These are phyloP conservation scores for Meles meles DNA, from an alignment of 2,113 vertebrate genomes.

Conservation along the genomic window DNA sequence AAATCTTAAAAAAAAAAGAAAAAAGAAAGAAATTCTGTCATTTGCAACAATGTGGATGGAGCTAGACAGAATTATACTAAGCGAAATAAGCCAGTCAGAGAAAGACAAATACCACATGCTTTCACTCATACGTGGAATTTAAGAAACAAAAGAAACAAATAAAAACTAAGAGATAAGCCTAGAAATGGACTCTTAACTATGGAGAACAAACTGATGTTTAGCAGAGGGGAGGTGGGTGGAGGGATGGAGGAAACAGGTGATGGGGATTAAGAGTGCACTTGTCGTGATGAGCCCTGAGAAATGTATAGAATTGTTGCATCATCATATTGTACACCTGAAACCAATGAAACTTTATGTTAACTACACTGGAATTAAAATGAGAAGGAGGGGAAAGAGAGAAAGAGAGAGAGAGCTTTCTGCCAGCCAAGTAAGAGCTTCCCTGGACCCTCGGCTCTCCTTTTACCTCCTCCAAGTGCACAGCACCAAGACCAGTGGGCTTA, in stretches of 20 bases:
- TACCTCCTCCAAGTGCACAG: fast-evolving
- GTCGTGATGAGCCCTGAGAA: neutral
- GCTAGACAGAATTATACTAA: neutral
- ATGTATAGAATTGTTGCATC: neutral
- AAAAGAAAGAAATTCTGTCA: neutral
- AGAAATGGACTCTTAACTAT: neutral
- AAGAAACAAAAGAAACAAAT: neutral
- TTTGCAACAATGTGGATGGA: neutral
- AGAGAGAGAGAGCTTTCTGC: neutral
- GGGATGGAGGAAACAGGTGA: neutral
- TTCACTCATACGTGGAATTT: neutral
- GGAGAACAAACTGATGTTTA: neutral
- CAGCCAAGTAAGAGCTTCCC: neutral
- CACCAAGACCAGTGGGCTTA: neutral
- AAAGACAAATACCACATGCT: neutral
- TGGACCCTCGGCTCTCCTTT: neutral
- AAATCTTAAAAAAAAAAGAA: neutral
- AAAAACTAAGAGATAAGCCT: neutral
- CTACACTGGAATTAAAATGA: neutral
- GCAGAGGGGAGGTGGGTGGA: neutral
- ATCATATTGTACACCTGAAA: neutral
- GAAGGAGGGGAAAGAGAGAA: neutral
- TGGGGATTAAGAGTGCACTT: neutral
- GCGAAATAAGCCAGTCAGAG: neutral
- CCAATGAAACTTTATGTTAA: neutral